A percentile compares a stretch with the other conserved stretches of the same genome.
Conservation (phyloP, 2,113 vertebrate genomes). For the Lepisosteus oculatus region DNA sequence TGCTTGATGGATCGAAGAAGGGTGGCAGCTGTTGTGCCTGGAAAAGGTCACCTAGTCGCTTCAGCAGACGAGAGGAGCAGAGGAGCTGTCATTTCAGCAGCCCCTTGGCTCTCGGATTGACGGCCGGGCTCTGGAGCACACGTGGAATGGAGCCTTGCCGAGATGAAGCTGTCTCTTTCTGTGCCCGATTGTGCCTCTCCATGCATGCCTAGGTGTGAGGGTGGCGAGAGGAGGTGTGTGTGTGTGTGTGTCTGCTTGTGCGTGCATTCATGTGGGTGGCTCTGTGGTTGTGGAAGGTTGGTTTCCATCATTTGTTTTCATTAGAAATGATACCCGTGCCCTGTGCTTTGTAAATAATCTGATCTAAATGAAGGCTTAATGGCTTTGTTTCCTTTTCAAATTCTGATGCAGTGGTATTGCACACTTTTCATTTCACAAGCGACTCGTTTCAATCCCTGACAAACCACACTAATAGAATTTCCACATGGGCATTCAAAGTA, state of each 20-base stretch:
- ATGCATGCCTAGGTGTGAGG: background rate
- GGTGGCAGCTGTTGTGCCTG: conserved; percentile 53
- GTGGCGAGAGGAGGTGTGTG: conserved; percentile 32
- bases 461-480: background rate
- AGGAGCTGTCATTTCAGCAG: conserved; percentile 63
- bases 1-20: conserved; percentile 61
- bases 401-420: background rate
- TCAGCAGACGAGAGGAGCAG: conserved; percentile 60
- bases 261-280: conserved; percentile 16
- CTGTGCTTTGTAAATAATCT: background rate
- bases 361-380: no score
- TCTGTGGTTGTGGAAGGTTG: background rate
- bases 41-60: conserved; percentile 70
- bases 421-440: background rate
- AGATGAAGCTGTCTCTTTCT: conserved; percentile 59
- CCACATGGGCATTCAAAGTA: no score
- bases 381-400: background rate
- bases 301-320: background rate
- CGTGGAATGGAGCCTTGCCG: conserved; percentile 44
- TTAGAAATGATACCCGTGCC: background rate
- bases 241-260: conserved; percentile 22
- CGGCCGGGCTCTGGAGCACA: conserved; percentile 42
- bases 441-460: background rate
- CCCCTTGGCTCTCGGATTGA: conserved; percentile 54
- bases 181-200: background rate